Evolutionary conservation across 2,797 vertebrate species (phyloP), one percentile per base, ranked within the genome.

Genomic region (Crocodylus rhombifer): DNA sequence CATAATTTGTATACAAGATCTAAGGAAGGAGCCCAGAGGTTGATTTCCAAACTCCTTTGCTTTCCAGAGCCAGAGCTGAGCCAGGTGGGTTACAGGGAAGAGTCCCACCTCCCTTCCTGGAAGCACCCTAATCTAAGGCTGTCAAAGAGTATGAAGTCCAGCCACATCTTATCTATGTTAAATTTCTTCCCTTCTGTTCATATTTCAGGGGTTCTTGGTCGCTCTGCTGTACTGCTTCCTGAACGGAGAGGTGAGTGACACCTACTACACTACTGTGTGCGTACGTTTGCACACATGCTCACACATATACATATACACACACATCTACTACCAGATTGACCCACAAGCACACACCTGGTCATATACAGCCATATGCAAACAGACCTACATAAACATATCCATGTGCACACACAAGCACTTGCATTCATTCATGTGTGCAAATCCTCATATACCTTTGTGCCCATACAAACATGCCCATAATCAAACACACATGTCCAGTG

Each of bases 181-280:
- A 55, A 61, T 33, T 56, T 62, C 1, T 4, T 25, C 16, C 58
- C 26, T 63, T 63, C 18, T 57, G 80, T 51, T 82, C 95, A 79
- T 93, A 65, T 96, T 95, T n/a, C 96, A 99, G 99, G 99, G 99
- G 14, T 99, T 99, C 89, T 98, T 99, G 85, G 99, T 99, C 95
- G 98, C 98, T 33, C 97, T 99, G 75, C 98, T 99, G 4, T 99
- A 99, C 96, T 99, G 99, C 82, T 99, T 99, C 97, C 98, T 99
- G 96, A 99, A 99, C 0, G 98, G 98, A 96, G 99, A 99, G 98
- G 99, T 99, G 96, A 94, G 98, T 58, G 3, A 28, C 20, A 20
- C 30, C 30, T 3, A 21, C 69, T 7, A 14, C 36, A 51, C 30
- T 51, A 51, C 42, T 51, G 42, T 51, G 42, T 51, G 9, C 10